phyloP scores from a whole-genome alignment of 1,140 invertebrate species.

The Eciton burchellii region DNA sequence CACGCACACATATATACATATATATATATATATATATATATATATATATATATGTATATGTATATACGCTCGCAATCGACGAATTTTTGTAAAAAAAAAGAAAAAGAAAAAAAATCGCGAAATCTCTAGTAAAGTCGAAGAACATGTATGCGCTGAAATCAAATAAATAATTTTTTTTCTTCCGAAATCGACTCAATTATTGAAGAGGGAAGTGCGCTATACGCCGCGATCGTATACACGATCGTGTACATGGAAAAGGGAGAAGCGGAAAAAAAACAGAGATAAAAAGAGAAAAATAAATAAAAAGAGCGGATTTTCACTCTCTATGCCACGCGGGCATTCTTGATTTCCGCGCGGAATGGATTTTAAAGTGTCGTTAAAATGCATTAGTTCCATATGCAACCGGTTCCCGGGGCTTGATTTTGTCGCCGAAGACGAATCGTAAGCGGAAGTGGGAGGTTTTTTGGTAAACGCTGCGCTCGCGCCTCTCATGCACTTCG shows the following conservation, averaged over 20 bases:
- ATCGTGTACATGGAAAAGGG: slow-evolving; percentile 27
- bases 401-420: neutral
- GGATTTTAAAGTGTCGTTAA: slow-evolving; percentile 48
- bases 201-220: slow-evolving; percentile 39
- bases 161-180: slow-evolving; percentile 56
- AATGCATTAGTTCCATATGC: slow-evolving; percentile 44
- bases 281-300: slow-evolving; percentile 15
- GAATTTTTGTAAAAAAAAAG: slow-evolving; percentile 50
- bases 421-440: slow-evolving; percentile 30
- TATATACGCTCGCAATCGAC: slow-evolving; percentile 20
- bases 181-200: slow-evolving; percentile 54
- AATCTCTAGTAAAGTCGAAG: slow-evolving; percentile 41
- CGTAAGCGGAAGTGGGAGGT: neutral
- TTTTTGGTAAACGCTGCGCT: slow-evolving; percentile 12
- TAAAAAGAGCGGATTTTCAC: too few species aligned
- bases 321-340: slow-evolving; percentile 42
- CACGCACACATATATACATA: slow-evolving; percentile 14
- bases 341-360: slow-evolving; percentile 47
- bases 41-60: neutral
- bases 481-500: slow-evolving; percentile 13
- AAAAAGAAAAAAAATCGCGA: too few species aligned
- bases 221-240: slow-evolving; percentile 22
- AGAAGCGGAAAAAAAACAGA: neutral
- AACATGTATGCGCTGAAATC: slow-evolving; percentile 54
- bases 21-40: neutral